Base-by-base conservation (phyloP, 2,888 invertebrate species). In the Mellilla xanthometata region DNA sequence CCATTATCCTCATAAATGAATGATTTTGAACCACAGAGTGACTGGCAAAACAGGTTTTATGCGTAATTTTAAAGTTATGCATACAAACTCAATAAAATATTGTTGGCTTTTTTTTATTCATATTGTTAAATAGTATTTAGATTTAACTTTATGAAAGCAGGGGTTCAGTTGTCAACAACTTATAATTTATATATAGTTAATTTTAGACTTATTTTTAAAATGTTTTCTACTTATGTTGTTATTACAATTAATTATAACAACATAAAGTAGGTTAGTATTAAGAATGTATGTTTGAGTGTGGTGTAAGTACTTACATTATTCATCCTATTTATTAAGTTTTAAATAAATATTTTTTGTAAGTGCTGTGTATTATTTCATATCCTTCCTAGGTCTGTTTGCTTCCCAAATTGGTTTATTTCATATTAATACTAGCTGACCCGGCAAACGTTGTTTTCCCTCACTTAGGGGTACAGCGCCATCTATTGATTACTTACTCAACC, bases 51-150 rank as follows among this genome's bases (percentile, higher is more conserved):
- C 50, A 52, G 59, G 67, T 74, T 85, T 76, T 78, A 78, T 76
- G 65, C 67, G 77, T 86, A 83, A 67, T 59, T 41, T 23, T 13
- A 32, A 48, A 39, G 52, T 72, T 76, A 84, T 74, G 68, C 68
- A 66, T 78, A 75, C 62, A 66, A 76, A 82, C 71, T 59, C 62
- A 40, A 45, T 41, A 29, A 19, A 40, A 40, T n/a, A n/a, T 32
- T 30, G 30, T 39, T 28, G 3, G 6, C 1, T n/a, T 1, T 3
- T 7, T 24, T 24, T 24, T 24, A 24, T 3, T 24, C 2, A 7
- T 7, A n/a, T n/a, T n/a, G n/a, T n/a, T n/a, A n/a, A n/a, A n/a
- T n/a, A n/a, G n/a, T n/a, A n/a, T n/a, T n/a, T n/a, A n/a, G n/a
- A n/a, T n/a, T n/a, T n/a, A n/a, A n/a, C n/a, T n/a, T n/a, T n/a